phyloP scores from a whole-genome alignment of 2,888 invertebrate genomes.

The Mesoligia furuncula region DNA sequence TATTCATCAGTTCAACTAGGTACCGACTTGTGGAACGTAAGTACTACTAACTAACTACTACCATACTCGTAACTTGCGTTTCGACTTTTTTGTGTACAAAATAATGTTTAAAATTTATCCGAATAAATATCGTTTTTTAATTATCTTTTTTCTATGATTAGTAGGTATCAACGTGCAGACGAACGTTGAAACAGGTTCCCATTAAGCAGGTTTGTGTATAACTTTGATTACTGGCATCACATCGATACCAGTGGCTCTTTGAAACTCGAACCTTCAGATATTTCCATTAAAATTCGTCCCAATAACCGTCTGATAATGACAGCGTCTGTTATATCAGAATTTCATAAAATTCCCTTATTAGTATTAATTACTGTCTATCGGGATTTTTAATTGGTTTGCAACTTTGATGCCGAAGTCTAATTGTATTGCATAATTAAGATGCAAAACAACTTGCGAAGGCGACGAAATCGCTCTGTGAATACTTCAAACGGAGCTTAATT shows the following conservation, averaged over 20 bases:
- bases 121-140: not conserved
- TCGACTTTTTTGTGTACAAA: not conserved
- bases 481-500: constrained; percentile 84
- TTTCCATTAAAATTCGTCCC: constrained; percentile 63
- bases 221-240: constrained; percentile 64
- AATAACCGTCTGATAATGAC: constrained; percentile 61
- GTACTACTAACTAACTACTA: no score
- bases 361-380: constrained; percentile 29
- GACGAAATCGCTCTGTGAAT: constrained; percentile 81
- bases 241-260: constrained; percentile 58
- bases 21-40: not conserved
- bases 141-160: not conserved
- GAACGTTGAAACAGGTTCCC: not conserved
- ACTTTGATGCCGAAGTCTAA: constrained; percentile 74
- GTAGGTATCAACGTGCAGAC: not conserved
- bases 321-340: constrained; percentile 46
- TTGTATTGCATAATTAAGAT: constrained; percentile 81
- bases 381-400: constrained; percentile 71
- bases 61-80: no score
- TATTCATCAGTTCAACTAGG: not conserved
- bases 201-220: constrained; percentile 64
- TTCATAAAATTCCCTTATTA: constrained; percentile 28
- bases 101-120: not conserved
- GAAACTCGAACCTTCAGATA: constrained; percentile 61
- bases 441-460: constrained; percentile 70